Evolutionary conservation across 2,797 vertebrate species (phyloP).

Genomic region (Sebastes taczanowskii): DNA sequence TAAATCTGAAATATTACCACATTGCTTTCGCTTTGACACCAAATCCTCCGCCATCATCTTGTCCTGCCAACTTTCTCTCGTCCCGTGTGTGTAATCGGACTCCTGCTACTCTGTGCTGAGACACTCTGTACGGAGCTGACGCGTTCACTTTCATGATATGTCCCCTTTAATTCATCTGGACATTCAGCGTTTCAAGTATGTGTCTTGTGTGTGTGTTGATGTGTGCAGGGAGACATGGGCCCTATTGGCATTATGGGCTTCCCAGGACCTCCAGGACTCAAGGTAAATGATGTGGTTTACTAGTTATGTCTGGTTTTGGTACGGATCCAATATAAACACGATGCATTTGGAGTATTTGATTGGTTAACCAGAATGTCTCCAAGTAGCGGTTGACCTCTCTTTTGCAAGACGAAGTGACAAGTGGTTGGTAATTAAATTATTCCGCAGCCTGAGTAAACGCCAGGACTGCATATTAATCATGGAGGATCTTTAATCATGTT

Average conservation of each 20-base stretch:
- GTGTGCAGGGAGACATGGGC: slow-evolving; percentile 92
- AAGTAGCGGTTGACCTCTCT: not conserved
- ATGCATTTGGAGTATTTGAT: not conserved
- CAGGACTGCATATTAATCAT: not conserved
- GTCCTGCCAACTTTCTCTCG: too few species aligned
- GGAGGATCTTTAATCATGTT: not conserved
- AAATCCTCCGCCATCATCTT: too few species aligned
- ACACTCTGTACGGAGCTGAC: too few species aligned
- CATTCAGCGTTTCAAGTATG: not conserved
- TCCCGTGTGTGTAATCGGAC: too few species aligned
- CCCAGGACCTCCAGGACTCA: slow-evolving; percentile 90
- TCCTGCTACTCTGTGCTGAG: too few species aligned
- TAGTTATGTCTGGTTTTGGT: slow-evolving; percentile 1
- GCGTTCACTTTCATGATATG: too few species aligned
- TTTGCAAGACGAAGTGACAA: not conserved
- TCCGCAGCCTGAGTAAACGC: not conserved
- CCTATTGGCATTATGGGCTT: slow-evolving; percentile 86
- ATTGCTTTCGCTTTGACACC: too few species aligned
- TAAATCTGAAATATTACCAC: too few species aligned
- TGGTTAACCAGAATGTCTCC: not conserved
- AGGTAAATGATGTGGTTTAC: slow-evolving; percentile 79
- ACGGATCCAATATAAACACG: not conserved
- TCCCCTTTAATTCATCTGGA: not conserved
- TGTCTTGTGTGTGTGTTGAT: slow-evolving; percentile 41
- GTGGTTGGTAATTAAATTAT: not conserved